A percentile compares a stretch with the other conserved stretches of the same genome.
These are phyloP conservation scores for Brenthis ino DNA, from an alignment of 2,888 invertebrate species.

Conservation along the genomic window DNA sequence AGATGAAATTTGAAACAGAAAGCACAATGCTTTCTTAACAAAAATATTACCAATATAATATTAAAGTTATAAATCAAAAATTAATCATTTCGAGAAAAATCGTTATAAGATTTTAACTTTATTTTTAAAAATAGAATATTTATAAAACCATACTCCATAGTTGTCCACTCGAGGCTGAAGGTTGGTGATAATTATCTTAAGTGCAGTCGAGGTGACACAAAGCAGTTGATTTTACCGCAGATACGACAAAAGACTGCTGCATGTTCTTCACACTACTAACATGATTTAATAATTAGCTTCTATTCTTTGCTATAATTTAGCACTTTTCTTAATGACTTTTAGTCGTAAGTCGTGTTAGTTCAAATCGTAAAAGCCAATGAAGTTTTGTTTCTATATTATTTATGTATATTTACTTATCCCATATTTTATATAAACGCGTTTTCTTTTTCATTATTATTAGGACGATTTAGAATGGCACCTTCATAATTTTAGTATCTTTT, in stretches of 20 bases:
- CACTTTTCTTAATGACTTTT: slow-evolving; percentile 5
- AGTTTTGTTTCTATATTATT: background rate
- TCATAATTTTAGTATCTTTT: slow-evolving; percentile 7
- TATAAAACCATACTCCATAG: slow-evolving; percentile 4
- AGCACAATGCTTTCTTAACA: too few species aligned
- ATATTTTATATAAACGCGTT: too few species aligned
- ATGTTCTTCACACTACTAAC: slow-evolving; percentile 5
- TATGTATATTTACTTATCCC: background rate
- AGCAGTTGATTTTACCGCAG: slow-evolving; percentile 15
- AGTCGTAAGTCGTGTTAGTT: background rate
- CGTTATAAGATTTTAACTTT: background rate
- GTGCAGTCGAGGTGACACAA: slow-evolving; percentile 28
- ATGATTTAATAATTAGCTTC: slow-evolving; percentile 19
- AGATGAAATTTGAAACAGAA: too few species aligned
- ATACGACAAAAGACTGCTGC: slow-evolving; percentile 18
- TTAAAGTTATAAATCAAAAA: too few species aligned
- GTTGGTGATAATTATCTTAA: slow-evolving; percentile 32
- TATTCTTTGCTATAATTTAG: slow-evolving; percentile 3
- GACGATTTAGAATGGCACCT: too few species aligned
- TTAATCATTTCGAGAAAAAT: background rate
- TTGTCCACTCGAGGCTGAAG: slow-evolving; percentile 23
- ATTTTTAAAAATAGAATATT: slow-evolving; percentile 5
- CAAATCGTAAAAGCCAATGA: slow-evolving; percentile 2
- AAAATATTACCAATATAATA: too few species aligned
- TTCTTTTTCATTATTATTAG: too few species aligned